A percentile compares a stretch with the other conserved stretches of the same genome.
Conservation (phyloP, 1,140 invertebrate genomes). For the Drosophila grimshawi region DNA sequence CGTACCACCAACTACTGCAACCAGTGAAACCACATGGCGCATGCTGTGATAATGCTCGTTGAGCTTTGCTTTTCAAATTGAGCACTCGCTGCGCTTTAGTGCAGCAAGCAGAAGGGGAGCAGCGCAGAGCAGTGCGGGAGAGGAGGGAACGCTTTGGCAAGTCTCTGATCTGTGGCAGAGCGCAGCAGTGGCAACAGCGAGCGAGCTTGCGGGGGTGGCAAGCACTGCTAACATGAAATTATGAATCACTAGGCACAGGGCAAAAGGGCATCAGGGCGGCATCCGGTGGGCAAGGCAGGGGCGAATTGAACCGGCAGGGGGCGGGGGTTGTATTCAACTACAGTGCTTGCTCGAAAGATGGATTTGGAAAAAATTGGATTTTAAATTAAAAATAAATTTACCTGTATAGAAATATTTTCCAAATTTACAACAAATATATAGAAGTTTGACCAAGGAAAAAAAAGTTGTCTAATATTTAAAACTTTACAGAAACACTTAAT, state of each 20-base stretch:
- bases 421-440: no score
- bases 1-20: conserved; percentile 19
- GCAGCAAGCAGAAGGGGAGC: neutral
- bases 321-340: conserved; percentile 15
- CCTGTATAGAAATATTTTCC: no score
- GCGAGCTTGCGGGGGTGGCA: conserved; percentile 60
- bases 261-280: conserved; percentile 25
- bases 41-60: conserved; percentile 80
- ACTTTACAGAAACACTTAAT: no score
- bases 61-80: conserved; percentile 79
- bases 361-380: no score
- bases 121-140: neutral
- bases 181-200: neutral
- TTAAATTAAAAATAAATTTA: no score
- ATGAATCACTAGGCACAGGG: conserved; percentile 65
- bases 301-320: conserved; percentile 4
- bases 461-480: no score
- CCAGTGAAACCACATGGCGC: conserved; percentile 41
- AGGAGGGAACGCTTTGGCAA: neutral
- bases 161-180: conserved; percentile 54
- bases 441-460: no score
- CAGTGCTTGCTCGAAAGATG: neutral
- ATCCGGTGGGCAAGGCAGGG: conserved; percentile 59
- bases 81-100: conserved; percentile 76
- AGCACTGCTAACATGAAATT: conserved; percentile 48